Evolutionary conservation across 2,888 invertebrate genomes (phyloP).

Genomic region (Graphium colonna): DNA sequence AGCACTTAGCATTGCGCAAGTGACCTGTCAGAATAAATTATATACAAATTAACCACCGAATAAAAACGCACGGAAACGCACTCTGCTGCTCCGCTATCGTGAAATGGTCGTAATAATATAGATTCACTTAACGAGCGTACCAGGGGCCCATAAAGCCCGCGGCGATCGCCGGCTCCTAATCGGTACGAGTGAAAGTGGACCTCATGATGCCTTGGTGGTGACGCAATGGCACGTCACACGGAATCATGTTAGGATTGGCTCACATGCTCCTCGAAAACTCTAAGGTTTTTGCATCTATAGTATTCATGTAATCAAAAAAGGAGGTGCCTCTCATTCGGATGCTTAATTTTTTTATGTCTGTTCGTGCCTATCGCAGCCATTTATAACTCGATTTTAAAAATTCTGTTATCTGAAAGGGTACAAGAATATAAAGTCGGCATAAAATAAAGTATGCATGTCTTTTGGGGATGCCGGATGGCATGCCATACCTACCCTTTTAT

Average conservation of each 20-base stretch:
- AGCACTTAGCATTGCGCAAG: conserved; percentile 9
- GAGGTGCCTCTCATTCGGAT: no score
- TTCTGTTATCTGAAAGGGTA: no score
- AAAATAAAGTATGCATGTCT: no score
- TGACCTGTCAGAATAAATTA: conserved; percentile 14
- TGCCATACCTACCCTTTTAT: no score
- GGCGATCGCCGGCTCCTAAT: conserved; percentile 10
- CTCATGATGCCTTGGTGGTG: conserved; percentile 26
- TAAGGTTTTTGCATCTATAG: no score
- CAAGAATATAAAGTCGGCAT: no score
- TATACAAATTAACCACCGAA: neutral
- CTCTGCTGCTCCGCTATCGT: conserved; percentile 28
- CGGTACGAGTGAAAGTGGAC: conserved; percentile 29
- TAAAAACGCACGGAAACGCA: conserved; percentile 13
- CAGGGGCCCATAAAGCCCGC: conserved; percentile 28
- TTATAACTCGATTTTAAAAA: no score
- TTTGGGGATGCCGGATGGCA: no score
- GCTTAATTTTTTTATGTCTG: no score
- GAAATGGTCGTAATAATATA: conserved; percentile 28
- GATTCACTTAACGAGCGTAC: conserved; percentile 46
- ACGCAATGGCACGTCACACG: conserved; percentile 26
- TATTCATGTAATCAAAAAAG: no score
- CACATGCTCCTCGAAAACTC: conserved; percentile 1
- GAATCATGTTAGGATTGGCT: conserved; percentile 9
- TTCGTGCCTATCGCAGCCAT: no score